These are phyloP conservation scores for Uromys caudimaculatus DNA, from an alignment of 2,797 vertebrate species.

Conservation along the genomic window DNA sequence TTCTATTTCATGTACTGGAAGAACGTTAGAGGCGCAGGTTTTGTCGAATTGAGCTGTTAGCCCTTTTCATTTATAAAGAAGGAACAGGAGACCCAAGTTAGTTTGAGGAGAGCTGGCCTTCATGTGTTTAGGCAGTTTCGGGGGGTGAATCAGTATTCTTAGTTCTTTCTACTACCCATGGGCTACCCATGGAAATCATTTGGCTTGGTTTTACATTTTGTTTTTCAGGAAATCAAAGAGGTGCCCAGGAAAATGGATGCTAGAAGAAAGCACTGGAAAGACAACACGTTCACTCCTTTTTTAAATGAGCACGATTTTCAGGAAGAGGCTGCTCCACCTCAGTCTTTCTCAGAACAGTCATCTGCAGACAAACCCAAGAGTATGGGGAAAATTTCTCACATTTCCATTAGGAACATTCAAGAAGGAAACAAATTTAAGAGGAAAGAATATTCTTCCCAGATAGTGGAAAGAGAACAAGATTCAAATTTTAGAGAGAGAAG, in stretches of 20 bases:
- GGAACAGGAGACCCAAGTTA: background rate
- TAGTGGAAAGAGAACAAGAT: constrained; percentile 57
- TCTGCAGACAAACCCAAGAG: constrained; percentile 64
- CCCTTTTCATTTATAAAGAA: constrained; percentile 28
- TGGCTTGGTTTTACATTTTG: constrained; percentile 65
- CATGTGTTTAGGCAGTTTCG: background rate
- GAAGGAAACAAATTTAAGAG: constrained; percentile 72
- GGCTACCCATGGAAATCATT: constrained; percentile 37
- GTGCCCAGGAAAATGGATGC: constrained; percentile 58
- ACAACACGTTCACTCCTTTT: constrained; percentile 80
- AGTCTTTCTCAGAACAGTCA: constrained; percentile 78
- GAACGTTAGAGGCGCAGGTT: background rate
- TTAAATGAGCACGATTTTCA: constrained; percentile 81
- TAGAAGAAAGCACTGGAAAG: constrained; percentile 81
- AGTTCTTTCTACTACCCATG: background rate
- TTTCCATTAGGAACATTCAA: constrained; percentile 73
- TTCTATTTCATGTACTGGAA: constrained; percentile 21
- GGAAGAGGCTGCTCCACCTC: constrained; percentile 61
- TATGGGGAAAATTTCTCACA: constrained; percentile 74
- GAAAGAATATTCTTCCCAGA: constrained; percentile 73
- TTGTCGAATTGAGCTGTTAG: background rate
- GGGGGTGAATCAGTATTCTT: background rate
- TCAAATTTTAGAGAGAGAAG: constrained; percentile 67
- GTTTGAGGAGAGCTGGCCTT: constrained; percentile 6
- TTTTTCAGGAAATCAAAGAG: constrained; percentile 56